Evolutionary conservation across 2,888 invertebrate species (phyloP).

Genomic region (Theretra japonica): DNA sequence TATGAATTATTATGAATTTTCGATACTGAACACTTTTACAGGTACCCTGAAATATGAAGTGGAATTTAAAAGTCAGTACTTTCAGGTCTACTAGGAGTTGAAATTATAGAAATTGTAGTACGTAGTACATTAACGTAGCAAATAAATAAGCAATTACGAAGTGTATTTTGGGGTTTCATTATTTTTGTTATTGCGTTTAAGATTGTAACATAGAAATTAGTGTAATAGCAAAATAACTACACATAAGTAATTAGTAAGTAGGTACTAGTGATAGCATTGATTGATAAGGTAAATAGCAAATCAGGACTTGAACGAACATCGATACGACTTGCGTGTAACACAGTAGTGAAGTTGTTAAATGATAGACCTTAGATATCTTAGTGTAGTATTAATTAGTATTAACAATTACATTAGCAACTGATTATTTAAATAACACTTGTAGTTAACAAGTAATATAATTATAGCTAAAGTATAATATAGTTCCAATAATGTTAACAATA

Average conservation of each 20-base stretch:
- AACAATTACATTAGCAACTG: not conserved
- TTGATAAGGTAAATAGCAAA: not conserved
- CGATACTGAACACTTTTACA: conserved; percentile 52
- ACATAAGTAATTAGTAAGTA: not conserved
- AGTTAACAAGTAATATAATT: not conserved
- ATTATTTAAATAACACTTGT: not conserved
- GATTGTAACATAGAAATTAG: not conserved
- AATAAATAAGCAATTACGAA: not conserved
- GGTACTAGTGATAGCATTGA: not conserved
- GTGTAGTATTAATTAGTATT: not conserved
- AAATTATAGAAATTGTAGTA: not conserved
- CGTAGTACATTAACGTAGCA: not conserved
- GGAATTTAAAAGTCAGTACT: conserved; percentile 72
- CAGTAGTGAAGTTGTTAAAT: conserved; percentile 3
- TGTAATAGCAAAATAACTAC: not conserved
- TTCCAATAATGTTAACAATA: too few species aligned
- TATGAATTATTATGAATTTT: conserved; percentile 8
- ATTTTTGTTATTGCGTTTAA: not conserved
- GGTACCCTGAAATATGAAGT: conserved; percentile 67
- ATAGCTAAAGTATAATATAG: too few species aligned
- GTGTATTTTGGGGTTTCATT: not conserved
- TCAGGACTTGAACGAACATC: too few species aligned
- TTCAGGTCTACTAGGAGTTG: conserved; percentile 49
- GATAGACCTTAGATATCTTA: not conserved
- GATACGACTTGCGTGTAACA: not conserved